These are phyloP conservation scores for Ophion ellenae DNA, from an alignment of 2,888 invertebrate genomes.

Conservation along the genomic window DNA sequence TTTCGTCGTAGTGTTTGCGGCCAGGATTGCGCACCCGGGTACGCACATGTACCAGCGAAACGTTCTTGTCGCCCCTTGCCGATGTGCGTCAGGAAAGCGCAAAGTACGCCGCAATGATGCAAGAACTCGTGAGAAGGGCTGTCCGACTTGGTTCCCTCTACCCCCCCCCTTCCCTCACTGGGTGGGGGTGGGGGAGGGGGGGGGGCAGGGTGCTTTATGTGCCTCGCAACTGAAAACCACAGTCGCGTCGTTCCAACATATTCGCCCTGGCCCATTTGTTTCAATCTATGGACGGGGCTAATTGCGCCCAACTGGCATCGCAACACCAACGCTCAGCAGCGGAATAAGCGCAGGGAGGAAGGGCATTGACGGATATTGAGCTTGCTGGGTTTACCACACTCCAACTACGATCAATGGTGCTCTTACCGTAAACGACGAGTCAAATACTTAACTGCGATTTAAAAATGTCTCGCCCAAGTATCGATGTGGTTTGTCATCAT, in stretches of 20 bases:
- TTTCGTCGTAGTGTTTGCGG: slow-evolving; percentile 29
- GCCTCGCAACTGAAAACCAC: slow-evolving; percentile 18
- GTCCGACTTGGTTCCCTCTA: slow-evolving; percentile 83
- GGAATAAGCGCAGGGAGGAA: slow-evolving; percentile 26
- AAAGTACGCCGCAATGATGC: slow-evolving; percentile 45
- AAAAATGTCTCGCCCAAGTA: neutral
- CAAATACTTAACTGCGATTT: neutral
- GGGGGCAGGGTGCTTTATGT: neutral
- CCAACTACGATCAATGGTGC: slow-evolving; percentile 1
- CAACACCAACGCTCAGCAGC: slow-evolving; percentile 67
- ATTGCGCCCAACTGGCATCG: slow-evolving; percentile 74
- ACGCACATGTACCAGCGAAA: slow-evolving; percentile 19
- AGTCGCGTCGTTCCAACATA: slow-evolving; percentile 44
- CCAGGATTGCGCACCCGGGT: neutral
- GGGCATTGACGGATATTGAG: slow-evolving; percentile 11
- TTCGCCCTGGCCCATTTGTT: slow-evolving; percentile 83
- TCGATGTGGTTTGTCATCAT: neutral
- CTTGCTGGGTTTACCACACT: slow-evolving; percentile 1
- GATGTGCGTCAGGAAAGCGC: slow-evolving; percentile 4
- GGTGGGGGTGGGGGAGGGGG: neutral
- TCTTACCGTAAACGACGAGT: neutral
- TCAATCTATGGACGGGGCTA: slow-evolving; percentile 84
- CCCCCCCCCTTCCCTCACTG: slow-evolving; percentile 72
- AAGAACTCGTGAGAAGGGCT: slow-evolving; percentile 84
- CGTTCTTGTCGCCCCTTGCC: slow-evolving; percentile 12